Conservation (phyloP, 2,113 vertebrate species). For the Apistogramma diplotaenia region DNA sequence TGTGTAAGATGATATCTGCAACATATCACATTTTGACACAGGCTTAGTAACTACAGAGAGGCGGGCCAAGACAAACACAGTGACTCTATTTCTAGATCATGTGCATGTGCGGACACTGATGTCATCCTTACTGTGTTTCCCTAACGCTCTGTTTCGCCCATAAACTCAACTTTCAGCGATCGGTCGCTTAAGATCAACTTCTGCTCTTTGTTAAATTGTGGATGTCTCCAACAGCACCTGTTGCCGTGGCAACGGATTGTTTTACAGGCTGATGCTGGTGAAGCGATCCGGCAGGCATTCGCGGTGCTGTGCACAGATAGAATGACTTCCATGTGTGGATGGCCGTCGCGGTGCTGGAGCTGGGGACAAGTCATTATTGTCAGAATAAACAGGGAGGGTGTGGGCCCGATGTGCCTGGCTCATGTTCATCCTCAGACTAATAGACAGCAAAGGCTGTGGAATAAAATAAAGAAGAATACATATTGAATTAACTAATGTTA, state of each 20-base stretch:
- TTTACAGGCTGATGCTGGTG: slow-evolving; percentile 35
- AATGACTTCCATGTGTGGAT: slow-evolving; percentile 61
- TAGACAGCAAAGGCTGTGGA: slow-evolving; percentile 27
- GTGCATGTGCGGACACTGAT: slow-evolving; percentile 41
- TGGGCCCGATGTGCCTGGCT: background rate
- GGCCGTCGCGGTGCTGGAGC: background rate
- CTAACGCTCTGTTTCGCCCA: background rate
- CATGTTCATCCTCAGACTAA: slow-evolving; percentile 42
- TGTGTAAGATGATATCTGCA: slow-evolving; percentile 34
- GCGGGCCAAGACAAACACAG: slow-evolving; percentile 47
- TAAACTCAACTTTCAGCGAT: background rate
- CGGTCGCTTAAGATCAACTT: slow-evolving; percentile 14
- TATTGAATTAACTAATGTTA: slow-evolving; percentile 31
- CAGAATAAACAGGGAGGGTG: slow-evolving; percentile 41
- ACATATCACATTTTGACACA: slow-evolving; percentile 30
- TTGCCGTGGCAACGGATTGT: slow-evolving; percentile 49
- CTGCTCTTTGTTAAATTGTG: slow-evolving; percentile 7
- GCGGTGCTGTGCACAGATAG: background rate
- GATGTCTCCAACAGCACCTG: slow-evolving; percentile 16
- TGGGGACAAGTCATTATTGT: slow-evolving; percentile 31
- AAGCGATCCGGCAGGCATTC: background rate
- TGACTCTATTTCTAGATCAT: slow-evolving; percentile 24
- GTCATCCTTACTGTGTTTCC: slow-evolving; percentile 35
- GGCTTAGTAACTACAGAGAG: background rate
- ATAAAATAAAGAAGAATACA: slow-evolving; percentile 33